Base-by-base conservation (phyloP, 2,113 vertebrate species). In the Eretmochelys imbricata region DNA sequence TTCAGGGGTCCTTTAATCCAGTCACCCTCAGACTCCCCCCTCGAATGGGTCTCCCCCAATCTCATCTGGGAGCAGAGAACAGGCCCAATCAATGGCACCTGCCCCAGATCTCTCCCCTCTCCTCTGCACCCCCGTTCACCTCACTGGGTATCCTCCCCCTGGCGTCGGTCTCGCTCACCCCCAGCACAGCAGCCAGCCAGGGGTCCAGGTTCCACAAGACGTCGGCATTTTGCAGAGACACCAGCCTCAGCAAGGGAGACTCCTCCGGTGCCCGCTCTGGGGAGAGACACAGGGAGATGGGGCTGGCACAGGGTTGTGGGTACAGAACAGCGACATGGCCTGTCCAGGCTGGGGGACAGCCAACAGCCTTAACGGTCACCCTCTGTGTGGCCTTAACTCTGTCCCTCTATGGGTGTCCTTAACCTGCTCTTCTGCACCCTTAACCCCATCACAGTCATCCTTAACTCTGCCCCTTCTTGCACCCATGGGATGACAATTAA, bases 221-320 rank as follows among this genome's bases (percentile, higher is more conserved):
- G 29, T 98, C 96, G 14, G 98, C 98, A 62, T 98, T 98, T 95
- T 99, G 99, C 35, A 99, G 98, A 12, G 95, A 94, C 53, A 99
- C 96, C 96, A 99, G 72, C 96, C 98, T 93, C 65, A 98, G 88
- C 57, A 98, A 50, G 83, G 65, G 79, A 95, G 97, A 55, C 4
- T 89, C 84, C 46, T 76, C 91, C 89, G 4, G 16, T 19, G 4
- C 8, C 35, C 6, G 17, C 8, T n/a, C 35, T 69, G 35, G 29
- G 35, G 8, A 38, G 35, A 69, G 35, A 69, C 16, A 2, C 35
- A 31, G 31, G 59, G 59, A 69, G 35, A n/a, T 20, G 35, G 65
- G 35, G 35, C 17, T n/a, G 65, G 35, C 8, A 69, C 8, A 20
- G 31, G 62, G 14, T n/a, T 62, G 59, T 62, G 29, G 59, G 6